Base-by-base conservation (phyloP, 2,113 vertebrate genomes). In the Callipepla squamata region DNA sequence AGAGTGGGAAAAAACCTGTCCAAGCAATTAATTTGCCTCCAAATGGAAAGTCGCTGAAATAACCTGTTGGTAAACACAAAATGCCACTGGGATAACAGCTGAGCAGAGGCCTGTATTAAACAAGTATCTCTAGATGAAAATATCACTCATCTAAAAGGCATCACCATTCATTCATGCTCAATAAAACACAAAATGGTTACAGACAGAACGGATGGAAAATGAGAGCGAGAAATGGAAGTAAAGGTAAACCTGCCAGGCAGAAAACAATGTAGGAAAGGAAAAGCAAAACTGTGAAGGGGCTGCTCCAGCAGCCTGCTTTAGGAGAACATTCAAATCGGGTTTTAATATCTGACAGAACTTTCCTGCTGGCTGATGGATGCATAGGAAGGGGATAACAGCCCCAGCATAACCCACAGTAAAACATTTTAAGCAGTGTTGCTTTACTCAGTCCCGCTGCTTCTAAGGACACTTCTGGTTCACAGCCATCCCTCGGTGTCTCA, bases 141-240 rank as follows among this genome's bases (percentile, higher is more conserved):
- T 93, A 93, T 88, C 94, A 90, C 77, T 94, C 95, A 92, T 92
- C 93, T 81, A 84, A 93, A 95, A 96, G 80, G 77, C 93, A 96
- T 90, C 95, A 84, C 90, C 81, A 83, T 85, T 95, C 90, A 95
- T 96, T 84, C 95, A 96, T 92, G 96, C 94, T 96, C 96, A 95
- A 95, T 96, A 96, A 95, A 95, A 95, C 94, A 94, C 87, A 75
- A 95, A 96, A 95, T 81, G 87, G 92, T 93, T 96, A 95, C 95
- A 95, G 87, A 96, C 50, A 93, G 90, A 92, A 70, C 62, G 90
- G 87, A 94, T 13, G 45, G 91, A 92, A 96, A 96, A 94, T 13
- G 66, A 83, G 87, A 61, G 61, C 65, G 61, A 91, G 92, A 85
- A 83, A 94, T 86, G 73, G 75, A 92, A 94, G 89, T 13, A 78